These are phyloP conservation scores for Meloidogyne exigua DNA, from an alignment of 1,140 invertebrate genomes.

Conservation along the genomic window DNA sequence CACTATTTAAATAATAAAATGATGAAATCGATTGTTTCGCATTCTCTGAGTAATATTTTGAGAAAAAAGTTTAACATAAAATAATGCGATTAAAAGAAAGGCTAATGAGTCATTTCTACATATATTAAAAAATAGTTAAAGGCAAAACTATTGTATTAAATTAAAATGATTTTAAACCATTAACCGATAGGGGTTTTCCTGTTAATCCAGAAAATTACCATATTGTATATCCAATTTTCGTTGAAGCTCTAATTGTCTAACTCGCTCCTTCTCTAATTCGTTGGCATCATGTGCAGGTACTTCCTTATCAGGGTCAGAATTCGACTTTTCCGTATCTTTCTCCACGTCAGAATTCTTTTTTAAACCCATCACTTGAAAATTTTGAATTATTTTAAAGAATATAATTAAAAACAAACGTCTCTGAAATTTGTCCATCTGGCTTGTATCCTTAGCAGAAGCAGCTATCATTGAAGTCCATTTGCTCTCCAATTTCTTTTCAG, in stretches of 20 bases:
- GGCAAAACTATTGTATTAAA: too few species aligned
- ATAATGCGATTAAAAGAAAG: neutral
- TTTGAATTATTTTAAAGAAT: neutral
- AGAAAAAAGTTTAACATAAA: neutral
- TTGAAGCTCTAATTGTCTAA: constrained; percentile 21
- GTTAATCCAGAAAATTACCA: constrained; percentile 15
- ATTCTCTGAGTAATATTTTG: neutral
- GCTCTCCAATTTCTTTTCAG: constrained; percentile 22
- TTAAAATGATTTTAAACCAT: too few species aligned
- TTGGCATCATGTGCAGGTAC: neutral
- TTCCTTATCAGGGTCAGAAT: neutral
- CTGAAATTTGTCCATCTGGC: constrained; percentile 30
- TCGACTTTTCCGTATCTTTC: neutral
- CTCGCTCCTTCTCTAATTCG: constrained; percentile 2
- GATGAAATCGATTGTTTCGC: neutral
- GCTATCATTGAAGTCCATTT: constrained; percentile 30
- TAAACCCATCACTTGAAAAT: neutral
- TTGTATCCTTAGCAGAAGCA: constrained; percentile 16
- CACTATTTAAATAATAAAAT: constrained; percentile 1
- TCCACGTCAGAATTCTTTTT: neutral
- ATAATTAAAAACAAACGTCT: constrained; percentile 14
- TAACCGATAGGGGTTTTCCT: too few species aligned
- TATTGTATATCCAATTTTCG: constrained; percentile 19
- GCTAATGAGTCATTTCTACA: neutral
- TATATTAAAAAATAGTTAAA: too few species aligned